phyloP scores from a whole-genome alignment of 92 coral and sea anemone genomes.

The Zoanthus sansibaricus region DNA sequence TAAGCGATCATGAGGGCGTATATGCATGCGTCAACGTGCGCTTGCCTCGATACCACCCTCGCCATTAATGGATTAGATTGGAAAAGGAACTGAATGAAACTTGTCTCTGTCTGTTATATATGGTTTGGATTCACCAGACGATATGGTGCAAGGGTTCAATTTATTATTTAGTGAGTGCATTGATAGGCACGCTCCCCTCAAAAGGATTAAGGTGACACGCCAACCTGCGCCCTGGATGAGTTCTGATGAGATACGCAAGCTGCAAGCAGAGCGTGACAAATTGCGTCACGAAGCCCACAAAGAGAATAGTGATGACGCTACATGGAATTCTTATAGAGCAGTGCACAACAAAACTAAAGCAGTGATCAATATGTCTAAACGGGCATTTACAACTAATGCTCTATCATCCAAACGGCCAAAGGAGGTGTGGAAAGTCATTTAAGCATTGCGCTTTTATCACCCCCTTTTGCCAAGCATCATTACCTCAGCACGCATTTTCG shows the following conservation, averaged over 20 bases:
- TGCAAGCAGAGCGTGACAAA: slow-evolving; percentile 50
- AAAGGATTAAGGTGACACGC: slow-evolving; percentile 53
- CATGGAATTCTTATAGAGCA: slow-evolving; percentile 36
- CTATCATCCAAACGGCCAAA: slow-evolving; percentile 61
- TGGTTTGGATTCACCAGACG: slow-evolving; percentile 61
- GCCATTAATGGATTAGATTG: slow-evolving; percentile 54
- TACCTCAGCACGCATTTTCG: too few species aligned
- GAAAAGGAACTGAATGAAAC: slow-evolving; percentile 32
- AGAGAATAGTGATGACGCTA: slow-evolving; percentile 32
- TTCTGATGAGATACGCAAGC: slow-evolving; percentile 18
- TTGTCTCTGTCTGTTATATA: slow-evolving; percentile 51
- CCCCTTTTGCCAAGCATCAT: too few species aligned
- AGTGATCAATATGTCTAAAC: slow-evolving; percentile 33
- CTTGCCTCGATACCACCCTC: slow-evolving; percentile 60
- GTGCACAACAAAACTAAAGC: slow-evolving; percentile 61
- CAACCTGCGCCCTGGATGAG: slow-evolving; percentile 80
- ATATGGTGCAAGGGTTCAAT: slow-evolving; percentile 52
- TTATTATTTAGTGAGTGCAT: slow-evolving; percentile 49
- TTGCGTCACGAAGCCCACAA: slow-evolving; percentile 56
- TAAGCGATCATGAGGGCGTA: slow-evolving; percentile 63
- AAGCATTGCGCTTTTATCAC: too few species aligned
- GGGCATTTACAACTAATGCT: slow-evolving; percentile 56
- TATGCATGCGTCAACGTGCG: slow-evolving; percentile 65
- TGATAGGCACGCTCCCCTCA: slow-evolving; percentile 67
- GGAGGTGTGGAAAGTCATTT: slow-evolving; percentile 57